A percentile compares a stretch with the other conserved stretches of the same genome.
These are phyloP conservation scores for Pseudolycoriella hygida DNA, from an alignment of 2,888 invertebrate species.

Conservation along the genomic window DNA sequence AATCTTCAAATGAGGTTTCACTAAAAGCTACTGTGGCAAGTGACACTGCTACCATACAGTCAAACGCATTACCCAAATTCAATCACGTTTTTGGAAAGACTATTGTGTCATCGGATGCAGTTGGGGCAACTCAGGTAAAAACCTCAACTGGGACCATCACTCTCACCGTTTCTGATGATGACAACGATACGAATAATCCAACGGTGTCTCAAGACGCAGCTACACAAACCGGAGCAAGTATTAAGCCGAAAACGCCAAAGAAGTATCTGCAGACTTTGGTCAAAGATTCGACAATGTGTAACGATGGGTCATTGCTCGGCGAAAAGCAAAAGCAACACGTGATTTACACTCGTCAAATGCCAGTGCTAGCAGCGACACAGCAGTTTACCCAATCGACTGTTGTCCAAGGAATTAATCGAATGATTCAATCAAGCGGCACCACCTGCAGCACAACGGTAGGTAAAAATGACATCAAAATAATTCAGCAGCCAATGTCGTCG, in stretches of 20 bases:
- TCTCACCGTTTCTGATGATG: not conserved
- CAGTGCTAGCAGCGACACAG: not conserved
- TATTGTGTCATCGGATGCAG: slow-evolving; percentile 31
- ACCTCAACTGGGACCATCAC: not conserved
- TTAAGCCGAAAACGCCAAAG: no score
- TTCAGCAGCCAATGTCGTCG: slow-evolving; percentile 5
- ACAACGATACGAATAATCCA: not conserved
- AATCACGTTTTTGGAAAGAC: slow-evolving; percentile 64
- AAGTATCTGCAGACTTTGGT: no score
- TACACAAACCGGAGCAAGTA: no score
- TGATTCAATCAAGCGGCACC: not conserved
- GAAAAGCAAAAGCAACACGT: not conserved
- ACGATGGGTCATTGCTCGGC: not conserved
- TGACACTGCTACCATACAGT: not conserved
- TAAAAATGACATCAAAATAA: not conserved
- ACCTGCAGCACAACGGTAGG: not conserved
- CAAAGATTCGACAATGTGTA: not conserved
- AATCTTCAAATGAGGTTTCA: no score
- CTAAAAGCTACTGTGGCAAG: not conserved
- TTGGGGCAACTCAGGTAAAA: not conserved
- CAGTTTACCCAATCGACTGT: not conserved
- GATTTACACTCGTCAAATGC: slow-evolving; percentile 1
- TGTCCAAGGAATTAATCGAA: not conserved
- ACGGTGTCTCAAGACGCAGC: not conserved
- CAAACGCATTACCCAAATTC: slow-evolving; percentile 43